Evolutionary conservation across 2,113 vertebrate species (phyloP).

Genomic region (Myiozetetes cayanensis): DNA sequence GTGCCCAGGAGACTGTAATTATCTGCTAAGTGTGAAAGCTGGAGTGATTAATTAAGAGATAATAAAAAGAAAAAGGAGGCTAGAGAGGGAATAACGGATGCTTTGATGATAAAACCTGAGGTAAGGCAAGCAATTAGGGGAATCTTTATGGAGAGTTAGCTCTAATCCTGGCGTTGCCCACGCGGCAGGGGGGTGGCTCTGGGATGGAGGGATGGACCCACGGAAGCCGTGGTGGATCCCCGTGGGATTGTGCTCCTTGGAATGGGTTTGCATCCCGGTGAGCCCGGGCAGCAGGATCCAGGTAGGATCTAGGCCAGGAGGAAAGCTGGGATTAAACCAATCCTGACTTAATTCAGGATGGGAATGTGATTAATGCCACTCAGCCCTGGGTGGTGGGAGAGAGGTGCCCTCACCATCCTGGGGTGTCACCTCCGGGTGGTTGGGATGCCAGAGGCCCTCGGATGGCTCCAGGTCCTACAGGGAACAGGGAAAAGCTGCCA

Average conservation of each 20-base stretch:
- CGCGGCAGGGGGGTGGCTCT: background rate
- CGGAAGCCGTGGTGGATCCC: background rate
- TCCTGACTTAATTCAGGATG: background rate
- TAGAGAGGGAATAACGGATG: slow-evolving; percentile 70
- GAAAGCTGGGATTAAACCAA: background rate
- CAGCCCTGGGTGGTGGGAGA: background rate
- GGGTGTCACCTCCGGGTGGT: accelerated
- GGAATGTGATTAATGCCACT: background rate
- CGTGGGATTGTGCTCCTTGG: accelerated
- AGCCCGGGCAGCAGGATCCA: background rate
- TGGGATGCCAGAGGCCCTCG: accelerated
- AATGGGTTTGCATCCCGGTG: accelerated
- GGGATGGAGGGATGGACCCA: background rate
- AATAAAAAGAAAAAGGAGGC: slow-evolving; percentile 81
- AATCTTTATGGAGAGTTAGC: slow-evolving; percentile 75
- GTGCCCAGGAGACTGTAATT: slow-evolving; percentile 81
- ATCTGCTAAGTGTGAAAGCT: slow-evolving; percentile 80
- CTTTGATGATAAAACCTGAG: slow-evolving; percentile 81
- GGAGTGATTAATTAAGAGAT: slow-evolving; percentile 86
- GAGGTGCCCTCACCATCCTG: background rate
- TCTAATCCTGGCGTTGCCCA: slow-evolving; percentile 69
- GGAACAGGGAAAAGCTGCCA: background rate
- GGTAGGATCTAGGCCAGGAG: background rate
- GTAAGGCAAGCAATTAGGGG: slow-evolving; percentile 80
- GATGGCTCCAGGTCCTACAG: background rate